These are phyloP conservation scores for Microchrysa polita DNA, from an alignment of 2,888 invertebrate genomes.

Conservation along the genomic window DNA sequence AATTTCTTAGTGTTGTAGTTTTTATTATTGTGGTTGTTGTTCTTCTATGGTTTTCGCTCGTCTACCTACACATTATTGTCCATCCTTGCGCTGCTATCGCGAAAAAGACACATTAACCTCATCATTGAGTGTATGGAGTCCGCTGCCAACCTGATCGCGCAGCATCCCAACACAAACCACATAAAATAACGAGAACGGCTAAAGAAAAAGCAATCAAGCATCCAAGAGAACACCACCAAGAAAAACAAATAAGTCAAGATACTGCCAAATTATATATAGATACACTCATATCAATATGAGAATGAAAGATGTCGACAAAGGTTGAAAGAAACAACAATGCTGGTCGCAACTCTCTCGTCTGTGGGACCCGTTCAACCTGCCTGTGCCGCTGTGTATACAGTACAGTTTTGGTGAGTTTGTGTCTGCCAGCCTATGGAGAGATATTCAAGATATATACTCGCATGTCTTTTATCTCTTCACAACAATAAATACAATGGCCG, in stretches of 20 bases:
- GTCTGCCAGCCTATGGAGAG: neutral
- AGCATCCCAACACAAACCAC: slow-evolving; percentile 12
- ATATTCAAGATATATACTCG: neutral
- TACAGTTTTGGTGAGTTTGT: slow-evolving; percentile 3
- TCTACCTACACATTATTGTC: slow-evolving; percentile 43
- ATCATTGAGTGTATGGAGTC: slow-evolving; percentile 10
- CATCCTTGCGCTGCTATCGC: slow-evolving; percentile 44
- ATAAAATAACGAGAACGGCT: slow-evolving; percentile 32
- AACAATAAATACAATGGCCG: slow-evolving; percentile 26
- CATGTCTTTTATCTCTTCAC: neutral
- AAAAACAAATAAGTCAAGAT: slow-evolving; percentile 5
- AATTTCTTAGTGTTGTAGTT: no score
- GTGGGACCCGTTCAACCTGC: slow-evolving; percentile 23
- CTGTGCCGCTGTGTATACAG: slow-evolving; percentile 10
- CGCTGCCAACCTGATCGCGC: slow-evolving; percentile 19
- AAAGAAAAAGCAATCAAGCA: slow-evolving; percentile 36
- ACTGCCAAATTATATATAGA: no score
- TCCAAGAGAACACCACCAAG: neutral
- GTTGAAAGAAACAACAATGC: slow-evolving; percentile 10
- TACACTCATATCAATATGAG: no score
- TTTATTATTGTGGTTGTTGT: neutral
- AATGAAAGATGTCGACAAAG: slow-evolving; percentile 10
- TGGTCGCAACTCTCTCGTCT: slow-evolving; percentile 19
- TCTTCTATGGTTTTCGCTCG: slow-evolving; percentile 26
- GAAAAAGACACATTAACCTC: slow-evolving; percentile 45